phyloP scores from a whole-genome alignment of 2,888 invertebrate genomes.

The Perdita meconis region DNA sequence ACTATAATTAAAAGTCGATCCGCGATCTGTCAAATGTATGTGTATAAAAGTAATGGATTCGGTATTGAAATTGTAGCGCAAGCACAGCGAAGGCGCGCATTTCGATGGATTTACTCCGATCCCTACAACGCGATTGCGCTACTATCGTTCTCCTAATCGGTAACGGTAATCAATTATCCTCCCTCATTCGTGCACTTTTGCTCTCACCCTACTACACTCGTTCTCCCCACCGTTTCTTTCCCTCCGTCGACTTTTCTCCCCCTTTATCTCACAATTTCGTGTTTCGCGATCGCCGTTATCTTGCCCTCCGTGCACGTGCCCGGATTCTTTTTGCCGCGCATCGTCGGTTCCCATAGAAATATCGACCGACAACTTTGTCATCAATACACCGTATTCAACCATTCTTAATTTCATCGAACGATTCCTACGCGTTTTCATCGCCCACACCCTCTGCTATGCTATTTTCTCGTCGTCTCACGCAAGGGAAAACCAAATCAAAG shows the following conservation, averaged over 20 bases:
- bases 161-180: slow-evolving; percentile 14
- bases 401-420: neutral
- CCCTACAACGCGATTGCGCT: neutral
- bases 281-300: neutral
- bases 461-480: slow-evolving; percentile 7
- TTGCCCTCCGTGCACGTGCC: neutral
- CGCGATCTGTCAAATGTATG: slow-evolving; percentile 17
- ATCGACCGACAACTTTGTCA: neutral
- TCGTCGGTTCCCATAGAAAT: neutral
- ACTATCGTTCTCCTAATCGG: slow-evolving; percentile 11
- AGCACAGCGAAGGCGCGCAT: slow-evolving; percentile 17
- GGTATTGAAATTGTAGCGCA: slow-evolving; percentile 15
- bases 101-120: slow-evolving; percentile 16
- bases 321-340: neutral
- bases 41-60: slow-evolving; percentile 33
- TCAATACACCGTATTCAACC: neutral
- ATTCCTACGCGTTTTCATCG: neutral
- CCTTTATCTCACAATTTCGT: neutral
- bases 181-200: slow-evolving; percentile 29
- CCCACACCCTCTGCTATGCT: neutral
- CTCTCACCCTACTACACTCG: neutral
- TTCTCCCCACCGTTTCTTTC: neutral
- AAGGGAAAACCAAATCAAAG: slow-evolving; percentile 28
- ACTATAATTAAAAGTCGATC: slow-evolving; percentile 37
- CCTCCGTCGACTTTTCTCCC: neutral